Conservation (phyloP, 2,797 vertebrate genomes). For the Sebastes umbrosus region DNA sequence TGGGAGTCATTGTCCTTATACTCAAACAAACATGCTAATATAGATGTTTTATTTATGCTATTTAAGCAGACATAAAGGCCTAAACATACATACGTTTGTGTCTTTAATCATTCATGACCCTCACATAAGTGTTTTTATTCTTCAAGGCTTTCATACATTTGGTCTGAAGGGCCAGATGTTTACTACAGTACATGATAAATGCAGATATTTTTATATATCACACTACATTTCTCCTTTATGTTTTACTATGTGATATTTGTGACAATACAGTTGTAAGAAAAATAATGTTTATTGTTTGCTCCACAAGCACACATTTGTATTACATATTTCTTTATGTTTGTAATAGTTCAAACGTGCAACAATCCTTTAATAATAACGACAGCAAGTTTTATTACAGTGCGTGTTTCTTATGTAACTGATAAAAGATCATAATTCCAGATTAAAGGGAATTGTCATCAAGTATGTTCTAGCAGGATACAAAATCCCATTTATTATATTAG, state of each 20-base stretch:
- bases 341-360: neutral
- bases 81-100: neutral
- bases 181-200: neutral
- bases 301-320: no score
- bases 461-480: neutral
- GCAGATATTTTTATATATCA: neutral
- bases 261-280: no score
- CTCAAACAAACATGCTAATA: neutral
- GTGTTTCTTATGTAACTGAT: neutral
- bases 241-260: no score
- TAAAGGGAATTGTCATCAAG: neutral
- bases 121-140: neutral
- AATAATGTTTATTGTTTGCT: no score
- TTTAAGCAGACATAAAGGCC: neutral
- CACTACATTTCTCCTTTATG: no score
- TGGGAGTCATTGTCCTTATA: slow-evolving; percentile 49
- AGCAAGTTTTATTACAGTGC: neutral
- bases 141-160: neutral
- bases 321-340: no score
- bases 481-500: neutral
- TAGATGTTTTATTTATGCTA: neutral
- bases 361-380: neutral
- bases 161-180: neutral
- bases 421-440: neutral
- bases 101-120: neutral